phyloP scores from a whole-genome alignment of 2,797 vertebrate species.

The Apogon talboti region DNA sequence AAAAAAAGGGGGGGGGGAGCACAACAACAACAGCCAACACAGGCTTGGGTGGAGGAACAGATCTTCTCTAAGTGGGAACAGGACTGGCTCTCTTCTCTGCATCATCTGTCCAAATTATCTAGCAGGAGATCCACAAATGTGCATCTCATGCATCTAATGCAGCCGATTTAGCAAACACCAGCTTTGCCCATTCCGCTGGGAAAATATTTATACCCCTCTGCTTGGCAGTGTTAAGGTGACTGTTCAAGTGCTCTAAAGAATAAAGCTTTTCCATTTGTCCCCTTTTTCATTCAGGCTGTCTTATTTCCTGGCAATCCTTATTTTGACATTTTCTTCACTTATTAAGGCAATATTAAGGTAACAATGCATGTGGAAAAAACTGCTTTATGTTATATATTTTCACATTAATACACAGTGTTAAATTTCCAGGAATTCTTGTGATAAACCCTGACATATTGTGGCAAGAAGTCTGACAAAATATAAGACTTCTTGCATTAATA shows the following conservation, averaged over 20 bases:
- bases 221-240: constrained; percentile 78
- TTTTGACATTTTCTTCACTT: constrained; percentile 6
- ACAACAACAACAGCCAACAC: constrained; percentile 18
- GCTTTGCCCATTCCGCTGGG: constrained; percentile 79
- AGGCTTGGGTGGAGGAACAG: constrained; percentile 28
- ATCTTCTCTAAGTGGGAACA: constrained; percentile 37
- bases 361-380: no score
- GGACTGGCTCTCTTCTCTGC: constrained; percentile 52
- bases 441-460: no score
- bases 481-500: no score
- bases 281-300: constrained; percentile 49
- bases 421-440: no score
- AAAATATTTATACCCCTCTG: constrained; percentile 79
- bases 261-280: constrained; percentile 73
- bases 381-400: no score
- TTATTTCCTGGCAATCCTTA: constrained; percentile 46
- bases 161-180: constrained; percentile 81
- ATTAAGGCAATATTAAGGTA: no score
- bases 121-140: constrained; percentile 54
- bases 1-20: constrained; percentile 18
- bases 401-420: no score
- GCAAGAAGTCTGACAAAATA: no score
- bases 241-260: constrained; percentile 85
- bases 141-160: constrained; percentile 81
- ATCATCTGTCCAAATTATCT: constrained; percentile 76